These are phyloP conservation scores for Pollenia griseotomentosa DNA, from an alignment of 2,888 invertebrate genomes.

Conservation along the genomic window DNA sequence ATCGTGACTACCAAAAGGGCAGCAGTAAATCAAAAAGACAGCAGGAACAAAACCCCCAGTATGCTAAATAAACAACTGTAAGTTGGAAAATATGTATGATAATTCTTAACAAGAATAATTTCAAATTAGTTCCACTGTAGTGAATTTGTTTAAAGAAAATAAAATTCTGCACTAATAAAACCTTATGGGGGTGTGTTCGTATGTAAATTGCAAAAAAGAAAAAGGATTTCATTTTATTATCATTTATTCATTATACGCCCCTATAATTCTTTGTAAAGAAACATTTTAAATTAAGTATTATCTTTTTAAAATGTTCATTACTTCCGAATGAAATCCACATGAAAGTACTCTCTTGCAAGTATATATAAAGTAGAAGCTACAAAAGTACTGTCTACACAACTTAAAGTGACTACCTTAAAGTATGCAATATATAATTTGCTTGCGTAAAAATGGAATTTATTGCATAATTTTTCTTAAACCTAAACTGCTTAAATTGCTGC, in stretches of 20 bases:
- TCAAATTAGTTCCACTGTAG: constrained; percentile 2
- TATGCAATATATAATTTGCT: constrained; percentile 33
- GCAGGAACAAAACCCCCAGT: not conserved
- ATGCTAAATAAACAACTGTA: constrained; percentile 23
- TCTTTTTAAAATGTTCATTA: not conserved
- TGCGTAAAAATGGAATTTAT: constrained; percentile 11
- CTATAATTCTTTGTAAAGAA: constrained; percentile 41
- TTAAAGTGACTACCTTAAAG: not conserved
- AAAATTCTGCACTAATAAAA: not conserved
- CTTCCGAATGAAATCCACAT: constrained; percentile 4
- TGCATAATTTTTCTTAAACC: not conserved
- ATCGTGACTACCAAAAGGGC: constrained; percentile 2
- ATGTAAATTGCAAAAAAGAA: constrained; percentile 23
- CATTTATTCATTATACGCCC: constrained; percentile 62
- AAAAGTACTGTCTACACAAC: not conserved
- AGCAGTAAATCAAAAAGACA: constrained; percentile 33
- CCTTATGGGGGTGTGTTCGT: not conserved
- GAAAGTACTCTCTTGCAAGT: too few species aligned
- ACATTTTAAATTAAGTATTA: constrained; percentile 27
- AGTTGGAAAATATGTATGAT: constrained; percentile 10
- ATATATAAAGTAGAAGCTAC: not conserved
- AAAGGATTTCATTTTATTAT: constrained; percentile 42
- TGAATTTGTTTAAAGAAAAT: not conserved
- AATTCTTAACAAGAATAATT: constrained; percentile 22
- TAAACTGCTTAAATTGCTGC: constrained; percentile 13